Conservation (phyloP, 30 jellyfish, hydroid and myxozoan genomes). For the Aurelia aurita complex sp. Pacific region DNA sequence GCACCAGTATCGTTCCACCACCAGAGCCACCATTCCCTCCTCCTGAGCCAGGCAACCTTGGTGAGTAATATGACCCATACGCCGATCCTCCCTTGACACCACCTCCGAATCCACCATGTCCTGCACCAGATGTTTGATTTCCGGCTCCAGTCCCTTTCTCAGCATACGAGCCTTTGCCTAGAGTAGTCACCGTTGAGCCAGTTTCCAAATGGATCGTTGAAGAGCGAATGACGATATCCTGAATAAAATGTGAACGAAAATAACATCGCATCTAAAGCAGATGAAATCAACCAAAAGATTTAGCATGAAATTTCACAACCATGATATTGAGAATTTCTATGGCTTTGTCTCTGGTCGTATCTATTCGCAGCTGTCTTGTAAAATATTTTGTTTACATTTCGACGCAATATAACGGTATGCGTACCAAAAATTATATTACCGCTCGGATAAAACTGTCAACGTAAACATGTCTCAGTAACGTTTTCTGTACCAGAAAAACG, state of each 20-base stretch:
- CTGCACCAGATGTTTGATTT: slow-evolving; percentile 44
- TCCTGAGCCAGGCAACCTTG: slow-evolving; percentile 57
- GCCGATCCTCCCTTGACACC: slow-evolving; percentile 38
- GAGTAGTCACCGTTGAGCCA: slow-evolving; percentile 31
- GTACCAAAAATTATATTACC: too few species aligned
- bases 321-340: too few species aligned
- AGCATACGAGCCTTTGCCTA: slow-evolving; percentile 51
- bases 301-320: too few species aligned
- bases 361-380: too few species aligned
- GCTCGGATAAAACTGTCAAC: too few species aligned
- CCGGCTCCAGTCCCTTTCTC: slow-evolving; percentile 58
- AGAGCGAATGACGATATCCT: slow-evolving; percentile 28
- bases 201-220: slow-evolving; percentile 50
- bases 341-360: too few species aligned
- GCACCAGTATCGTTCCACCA: slow-evolving; percentile 37
- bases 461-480: too few species aligned
- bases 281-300: too few species aligned
- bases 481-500: too few species aligned
- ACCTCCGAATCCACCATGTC: slow-evolving; percentile 81
- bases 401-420: too few species aligned
- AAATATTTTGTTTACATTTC: too few species aligned
- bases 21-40: slow-evolving; percentile 71
- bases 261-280: too few species aligned
- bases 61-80: slow-evolving; percentile 73
- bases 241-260: background rate